Base-by-base conservation (phyloP, 2,797 vertebrate genomes). In the Eremophila alpestris region DNA sequence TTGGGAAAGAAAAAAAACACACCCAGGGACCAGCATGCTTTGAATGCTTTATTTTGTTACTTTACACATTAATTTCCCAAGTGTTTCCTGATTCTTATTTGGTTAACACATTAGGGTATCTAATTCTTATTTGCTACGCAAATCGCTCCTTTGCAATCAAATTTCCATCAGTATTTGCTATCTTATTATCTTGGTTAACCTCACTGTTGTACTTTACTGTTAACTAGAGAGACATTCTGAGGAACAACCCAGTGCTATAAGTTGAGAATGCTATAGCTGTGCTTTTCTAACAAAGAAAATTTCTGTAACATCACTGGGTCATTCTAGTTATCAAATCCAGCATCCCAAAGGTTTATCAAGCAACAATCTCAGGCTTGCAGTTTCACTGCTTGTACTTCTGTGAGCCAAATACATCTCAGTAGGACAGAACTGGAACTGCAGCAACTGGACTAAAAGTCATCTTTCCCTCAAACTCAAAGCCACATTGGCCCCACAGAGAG, bases 11-110 rank as follows among this genome's bases (percentile, higher is more conserved):
- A 81, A 75, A 80, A 85, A 70, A 79, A 84, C 32, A 54, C 19
- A 89, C 36, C 27, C 38, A 62, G 84, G 73, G 87, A 79, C n/a
- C 48, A 69, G 38, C 55, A 79, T 93, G 92, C 48, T 40, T 89
- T 56, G 67, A 91, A 95, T 93, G 32, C 7, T 91, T 93, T 85
- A 91, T 92, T 89, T 90, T 79, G 48, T 63, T 96, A 21, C 63
- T 95, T 96, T 93, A 89, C 93, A 95, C 94, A 87, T 93, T 96
- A 94, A 96, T 96, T 96, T 96, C 94, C 94, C 95, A 69, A 93
- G 93, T 93, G 95, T 86, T 96, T 82, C 51, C 59, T 41, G 63
- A 95, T 67, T 95, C 83, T 84, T 95, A 90, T 83, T 95, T 87
- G 59, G 85, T 91, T 95, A 95, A 90, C 83, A 79, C 91, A 91